phyloP scores from a whole-genome alignment of 2,113 vertebrate genomes.

The Heliornis fulica region DNA sequence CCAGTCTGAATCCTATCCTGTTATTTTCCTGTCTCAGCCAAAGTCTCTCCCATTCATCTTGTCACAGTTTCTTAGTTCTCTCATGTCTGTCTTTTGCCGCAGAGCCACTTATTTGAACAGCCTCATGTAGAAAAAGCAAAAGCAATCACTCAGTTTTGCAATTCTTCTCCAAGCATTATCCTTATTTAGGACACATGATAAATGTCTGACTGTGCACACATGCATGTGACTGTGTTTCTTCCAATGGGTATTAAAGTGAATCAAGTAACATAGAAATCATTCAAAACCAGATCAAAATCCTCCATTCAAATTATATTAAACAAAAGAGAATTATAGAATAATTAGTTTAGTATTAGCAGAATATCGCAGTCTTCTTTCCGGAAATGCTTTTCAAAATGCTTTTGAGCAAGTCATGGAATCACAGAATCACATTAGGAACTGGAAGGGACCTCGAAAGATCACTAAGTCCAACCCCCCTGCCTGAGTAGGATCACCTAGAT shows the following conservation, averaged over 20 bases:
- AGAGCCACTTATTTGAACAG: background rate
- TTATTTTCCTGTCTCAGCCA: background rate
- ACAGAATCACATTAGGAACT: too few relatives aligned
- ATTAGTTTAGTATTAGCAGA: background rate
- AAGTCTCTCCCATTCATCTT: background rate
- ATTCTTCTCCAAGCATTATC: background rate
- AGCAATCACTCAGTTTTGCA: background rate
- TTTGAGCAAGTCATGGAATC: background rate
- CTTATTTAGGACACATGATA: background rate
- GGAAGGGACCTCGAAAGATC: too few relatives aligned
- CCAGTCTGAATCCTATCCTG: background rate
- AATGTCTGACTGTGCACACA: rapidly evolving
- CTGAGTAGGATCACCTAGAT: too few relatives aligned
- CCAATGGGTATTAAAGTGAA: background rate
- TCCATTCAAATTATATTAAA: background rate
- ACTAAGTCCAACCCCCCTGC: too few relatives aligned
- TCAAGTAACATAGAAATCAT: background rate
- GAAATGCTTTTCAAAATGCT: background rate
- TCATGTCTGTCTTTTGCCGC: background rate
- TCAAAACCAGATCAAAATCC: background rate
- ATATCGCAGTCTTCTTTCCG: background rate
- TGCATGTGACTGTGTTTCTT: background rate
- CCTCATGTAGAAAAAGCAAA: background rate
- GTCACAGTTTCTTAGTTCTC: background rate
- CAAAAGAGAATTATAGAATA: background rate